Base-by-base conservation (phyloP, 2,113 vertebrate genomes). In the Hemicordylus capensis region DNA sequence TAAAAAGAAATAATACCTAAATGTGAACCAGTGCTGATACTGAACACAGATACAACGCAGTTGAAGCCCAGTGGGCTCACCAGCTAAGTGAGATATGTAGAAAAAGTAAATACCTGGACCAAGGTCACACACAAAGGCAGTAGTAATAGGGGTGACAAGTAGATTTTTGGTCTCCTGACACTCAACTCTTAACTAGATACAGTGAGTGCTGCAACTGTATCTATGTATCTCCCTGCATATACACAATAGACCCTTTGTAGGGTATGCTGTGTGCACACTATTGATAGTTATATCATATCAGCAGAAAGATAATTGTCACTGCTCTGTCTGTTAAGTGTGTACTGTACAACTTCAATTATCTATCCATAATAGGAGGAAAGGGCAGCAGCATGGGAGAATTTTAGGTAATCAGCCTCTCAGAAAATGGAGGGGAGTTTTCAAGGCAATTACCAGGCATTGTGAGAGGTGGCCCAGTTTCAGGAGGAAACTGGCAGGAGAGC, bases 231-330 rank as follows among this genome's bases (percentile, higher is more conserved):
- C 85, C 85, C 89, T 93, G 67, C 92, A 90, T 93, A 94, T 91
- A 88, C 91, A 95, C 93, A 95, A 94, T 93, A 94, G 92, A 91
- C 85, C 91, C 89, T 93, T 95, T 95, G 94, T 95, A 87, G 85
- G 83, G 73, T 92, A 75, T n/a, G 91, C 89, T 93, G 93, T 93
- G 90, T 92, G 87, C 93, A 93, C 86, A 89, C 89, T 93, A 92
- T 93, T 95, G 93, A 95, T 93, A 93, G 90, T 92, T 94, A 91
- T 94, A 95, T 92, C 91, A 91, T 95, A 95, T 93, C 92, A 94
- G 92, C 85, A 89, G 90, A 90, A 93, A 93, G 93, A 93, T 94
- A 94, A 94, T 89, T 92, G 92, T 91, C 75, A 24, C 93, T 93
- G 85, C 81, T 85, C 89, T 84, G 89, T 85, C 91, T 92, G 94